phyloP scores from a whole-genome alignment of 1,140 invertebrate genomes.

The Metopolophium dirhodum region DNA sequence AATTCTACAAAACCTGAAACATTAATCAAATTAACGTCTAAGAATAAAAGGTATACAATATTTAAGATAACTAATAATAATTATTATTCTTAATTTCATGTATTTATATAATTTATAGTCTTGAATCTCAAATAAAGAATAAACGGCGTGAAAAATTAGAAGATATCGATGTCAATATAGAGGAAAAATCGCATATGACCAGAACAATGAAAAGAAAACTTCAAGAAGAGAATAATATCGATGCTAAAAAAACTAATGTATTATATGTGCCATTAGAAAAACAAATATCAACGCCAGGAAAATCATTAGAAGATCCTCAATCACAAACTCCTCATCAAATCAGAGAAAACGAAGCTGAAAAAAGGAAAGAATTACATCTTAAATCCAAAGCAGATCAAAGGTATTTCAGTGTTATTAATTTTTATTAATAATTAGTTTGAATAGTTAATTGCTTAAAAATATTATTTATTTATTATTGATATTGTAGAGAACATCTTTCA shows the following conservation, averaged over 20 bases:
- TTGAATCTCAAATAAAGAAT: neutral
- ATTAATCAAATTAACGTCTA: neutral
- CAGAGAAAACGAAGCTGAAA: slow-evolving; percentile 48
- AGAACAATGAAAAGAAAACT: slow-evolving; percentile 53
- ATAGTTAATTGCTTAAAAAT: neutral
- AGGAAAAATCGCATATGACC: slow-evolving; percentile 7
- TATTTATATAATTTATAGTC: neutral
- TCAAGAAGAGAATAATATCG: neutral
- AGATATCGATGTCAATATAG: slow-evolving; percentile 28
- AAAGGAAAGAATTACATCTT: slow-evolving; percentile 43
- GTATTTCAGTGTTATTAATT: neutral
- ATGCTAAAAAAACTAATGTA: slow-evolving; percentile 36
- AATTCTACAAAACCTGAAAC: neutral
- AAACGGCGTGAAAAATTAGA: slow-evolving; percentile 43
- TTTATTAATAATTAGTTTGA: neutral
- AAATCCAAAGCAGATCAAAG: slow-evolving; percentile 50
- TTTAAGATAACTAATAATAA: neutral
- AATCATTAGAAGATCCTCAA: neutral
- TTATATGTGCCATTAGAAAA: slow-evolving; percentile 25
- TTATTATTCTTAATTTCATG: neutral
- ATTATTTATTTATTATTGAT: no score
- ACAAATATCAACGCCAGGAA: neutral
- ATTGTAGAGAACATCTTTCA: no score
- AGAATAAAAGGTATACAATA: slow-evolving; percentile 1
- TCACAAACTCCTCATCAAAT: neutral